Evolutionary conservation across 2,113 vertebrate genomes (phyloP).

Genomic region (Marmota monax): DNA sequence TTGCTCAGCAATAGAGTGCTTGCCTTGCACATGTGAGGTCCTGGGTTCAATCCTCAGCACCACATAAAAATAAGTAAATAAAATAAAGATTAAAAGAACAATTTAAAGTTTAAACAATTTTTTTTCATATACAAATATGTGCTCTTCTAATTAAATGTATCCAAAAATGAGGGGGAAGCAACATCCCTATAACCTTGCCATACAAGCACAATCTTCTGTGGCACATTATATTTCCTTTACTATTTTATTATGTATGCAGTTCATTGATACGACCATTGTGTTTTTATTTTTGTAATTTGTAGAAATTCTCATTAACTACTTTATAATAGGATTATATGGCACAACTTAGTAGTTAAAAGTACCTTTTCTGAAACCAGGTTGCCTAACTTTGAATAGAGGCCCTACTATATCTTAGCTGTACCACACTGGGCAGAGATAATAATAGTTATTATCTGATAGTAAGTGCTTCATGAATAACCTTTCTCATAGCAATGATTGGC

Average conservation of each 20-base stretch:
- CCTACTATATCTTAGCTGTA: not conserved
- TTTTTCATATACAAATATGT: not conserved
- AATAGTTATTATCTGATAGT: not conserved
- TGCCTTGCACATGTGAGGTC: too few species aligned
- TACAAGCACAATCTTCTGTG: not conserved
- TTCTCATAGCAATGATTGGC: not conserved
- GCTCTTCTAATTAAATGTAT: not conserved
- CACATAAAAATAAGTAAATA: too few species aligned
- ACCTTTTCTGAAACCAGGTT: not conserved
- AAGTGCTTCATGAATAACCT: not conserved
- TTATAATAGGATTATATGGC: not conserved
- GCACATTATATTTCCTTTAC: not conserved
- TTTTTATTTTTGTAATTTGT: not conserved
- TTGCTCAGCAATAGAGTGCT: too few species aligned
- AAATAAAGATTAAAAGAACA: too few species aligned
- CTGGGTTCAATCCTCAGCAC: too few species aligned
- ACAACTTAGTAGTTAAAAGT: not conserved
- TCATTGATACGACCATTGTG: not conserved
- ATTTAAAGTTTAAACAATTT: not conserved
- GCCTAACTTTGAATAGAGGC: not conserved
- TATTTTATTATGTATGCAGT: not conserved
- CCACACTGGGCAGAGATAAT: not conserved
- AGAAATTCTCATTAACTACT: not conserved
- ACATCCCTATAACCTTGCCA: fast-evolving
- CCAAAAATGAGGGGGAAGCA: not conserved